Evolutionary conservation across 2,797 vertebrate species (phyloP), one percentile per base, ranked within the genome.

Genomic region (Odontamblyopus lacepedii): DNA sequence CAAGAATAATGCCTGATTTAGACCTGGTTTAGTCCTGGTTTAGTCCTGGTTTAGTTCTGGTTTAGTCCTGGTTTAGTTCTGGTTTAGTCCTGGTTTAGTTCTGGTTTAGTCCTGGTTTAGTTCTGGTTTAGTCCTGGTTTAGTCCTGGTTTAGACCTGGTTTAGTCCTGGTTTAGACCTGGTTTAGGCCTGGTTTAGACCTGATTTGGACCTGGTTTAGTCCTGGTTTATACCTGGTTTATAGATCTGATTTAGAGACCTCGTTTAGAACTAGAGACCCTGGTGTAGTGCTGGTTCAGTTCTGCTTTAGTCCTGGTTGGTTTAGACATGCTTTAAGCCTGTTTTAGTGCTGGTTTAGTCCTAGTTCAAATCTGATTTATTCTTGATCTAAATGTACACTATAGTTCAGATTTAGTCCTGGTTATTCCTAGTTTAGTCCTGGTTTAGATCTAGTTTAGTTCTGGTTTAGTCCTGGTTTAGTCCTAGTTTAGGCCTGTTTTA

Each of bases 111-210:
- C 1, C 50, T 19, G 11, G 50, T 6, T 19, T 19, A 26, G 23
- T 9, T n/a, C n/a, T 57, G 55, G 27, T 60, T 30, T 16, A 6
- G 48, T 16, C 16, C 27, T 30, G 13, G 23, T 59, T 26, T 59
- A 12, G 12, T 2, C 1, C 23, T 59, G 53, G 8, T 55, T 55
- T 55, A 55, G 7, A 1, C 6, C 53, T 55, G 19, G 53, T 55
- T n/a, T 55, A n/a, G 53, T 1, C 0, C 53, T 55, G n/a, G 53
- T 55, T n/a, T 55, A 57, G 9, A 3, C 23, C 56, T 26, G 23
- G 23, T 27, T 57, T 26, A 27, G 5, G 0, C 53, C 18, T 55
- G 53, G 85, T 90, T 1, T 62, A 85, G 0, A 2, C 2, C 6
- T 59, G 12, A 3, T 2, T 13, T 59, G 4, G 12, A 13, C 4